A percentile compares a stretch with the other conserved stretches of the same genome.
Conservation (phyloP, 1,140 invertebrate genomes). For the Drosophila miranda region DNA sequence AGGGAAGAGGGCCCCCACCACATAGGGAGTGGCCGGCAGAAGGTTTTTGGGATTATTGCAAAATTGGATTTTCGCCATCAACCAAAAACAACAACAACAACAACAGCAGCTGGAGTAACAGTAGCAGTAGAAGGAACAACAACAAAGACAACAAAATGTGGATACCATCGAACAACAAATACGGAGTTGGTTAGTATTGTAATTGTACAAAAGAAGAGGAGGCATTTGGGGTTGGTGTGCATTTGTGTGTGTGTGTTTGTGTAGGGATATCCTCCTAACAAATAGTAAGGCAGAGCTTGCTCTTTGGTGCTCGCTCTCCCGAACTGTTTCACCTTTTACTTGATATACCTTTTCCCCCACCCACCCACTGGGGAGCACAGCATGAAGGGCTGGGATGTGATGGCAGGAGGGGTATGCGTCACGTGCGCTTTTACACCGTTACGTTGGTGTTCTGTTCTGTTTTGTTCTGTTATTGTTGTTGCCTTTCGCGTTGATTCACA, state of each 20-base stretch:
- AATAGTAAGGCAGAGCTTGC: no score
- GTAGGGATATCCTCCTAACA: no score
- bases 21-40: conserved; percentile 44
- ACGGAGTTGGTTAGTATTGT: conserved; percentile 76
- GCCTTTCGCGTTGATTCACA: conserved; percentile 72
- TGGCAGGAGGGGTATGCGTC: conserved; percentile 45
- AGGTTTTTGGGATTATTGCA: conserved; percentile 36
- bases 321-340: no score
- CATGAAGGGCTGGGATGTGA: background rate
- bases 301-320: no score
- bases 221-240: conserved; percentile 6
- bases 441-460: background rate
- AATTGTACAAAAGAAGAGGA: background rate
- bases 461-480: conserved; percentile 62
- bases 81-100: conserved; percentile 1
- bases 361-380: background rate
- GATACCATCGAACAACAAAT: conserved; percentile 82
- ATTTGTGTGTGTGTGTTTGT: no score
- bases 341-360: background rate
- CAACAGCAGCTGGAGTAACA: conserved; percentile 8
- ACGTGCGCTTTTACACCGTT: conserved; percentile 58
- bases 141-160: conserved; percentile 62
- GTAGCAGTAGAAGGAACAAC: conserved; percentile 6
- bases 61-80: conserved; percentile 28
- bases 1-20: no score